A percentile compares a stretch with the other conserved stretches of the same genome.
These are phyloP conservation scores for Myxocyprinus asiaticus DNA, from an alignment of 2,113 vertebrate species.

Conservation along the genomic window DNA sequence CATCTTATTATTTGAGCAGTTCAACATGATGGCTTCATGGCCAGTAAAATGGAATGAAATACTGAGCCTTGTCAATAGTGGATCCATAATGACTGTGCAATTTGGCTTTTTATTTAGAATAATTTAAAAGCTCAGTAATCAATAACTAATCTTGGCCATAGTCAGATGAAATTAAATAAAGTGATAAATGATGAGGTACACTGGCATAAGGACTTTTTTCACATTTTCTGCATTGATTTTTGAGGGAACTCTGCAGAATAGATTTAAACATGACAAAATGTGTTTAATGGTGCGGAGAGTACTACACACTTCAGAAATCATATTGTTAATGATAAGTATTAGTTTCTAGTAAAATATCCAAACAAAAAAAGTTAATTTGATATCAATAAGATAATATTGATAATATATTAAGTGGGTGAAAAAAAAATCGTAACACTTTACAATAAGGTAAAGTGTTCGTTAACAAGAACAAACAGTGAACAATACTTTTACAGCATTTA, in stretches of 20 bases:
- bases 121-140: constrained; percentile 77
- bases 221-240: neutral
- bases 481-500: no score
- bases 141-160: constrained; percentile 79
- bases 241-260: neutral
- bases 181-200: constrained; percentile 72
- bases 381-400: no score
- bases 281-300: neutral
- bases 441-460: no score
- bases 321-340: no score
- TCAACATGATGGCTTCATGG: constrained; percentile 58
- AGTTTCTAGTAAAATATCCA: no score
- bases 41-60: constrained; percentile 67
- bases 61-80: constrained; percentile 68
- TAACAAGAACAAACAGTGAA: no score
- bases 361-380: no score
- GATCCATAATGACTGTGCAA: constrained; percentile 74
- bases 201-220: neutral
- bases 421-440: no score
- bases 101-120: constrained; percentile 77
- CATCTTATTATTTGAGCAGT: constrained; percentile 72
- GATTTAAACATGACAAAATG: neutral
- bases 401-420: no score
- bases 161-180: constrained; percentile 76
- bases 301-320: no score